phyloP scores from a whole-genome alignment of 2,113 vertebrate genomes.

The Arenaria interpres region DNA sequence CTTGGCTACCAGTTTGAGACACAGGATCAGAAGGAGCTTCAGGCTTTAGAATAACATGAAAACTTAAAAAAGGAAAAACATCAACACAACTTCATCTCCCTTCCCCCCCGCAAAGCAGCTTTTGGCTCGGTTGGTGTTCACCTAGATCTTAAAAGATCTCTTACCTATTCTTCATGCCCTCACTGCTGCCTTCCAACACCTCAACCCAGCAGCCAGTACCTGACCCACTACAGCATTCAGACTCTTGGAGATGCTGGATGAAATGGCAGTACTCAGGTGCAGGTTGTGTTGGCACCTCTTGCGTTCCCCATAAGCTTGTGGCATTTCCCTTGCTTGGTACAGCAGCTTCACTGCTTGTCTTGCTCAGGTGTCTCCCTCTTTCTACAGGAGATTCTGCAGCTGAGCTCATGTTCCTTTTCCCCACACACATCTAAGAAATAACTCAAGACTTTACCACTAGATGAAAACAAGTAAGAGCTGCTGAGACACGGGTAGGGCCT shows the following conservation, averaged over 20 bases:
- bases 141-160: not conserved
- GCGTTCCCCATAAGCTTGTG: not conserved
- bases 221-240: not conserved
- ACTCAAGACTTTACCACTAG: not conserved
- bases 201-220: not conserved
- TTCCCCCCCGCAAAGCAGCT: not conserved
- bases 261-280: not conserved
- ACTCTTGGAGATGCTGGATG: not conserved
- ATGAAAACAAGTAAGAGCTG: not conserved
- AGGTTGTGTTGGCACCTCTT: not conserved
- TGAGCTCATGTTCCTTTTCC: not conserved
- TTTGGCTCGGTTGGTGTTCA: not conserved
- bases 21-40: not conserved
- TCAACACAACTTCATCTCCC: not conserved
- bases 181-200: not conserved
- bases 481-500: not conserved
- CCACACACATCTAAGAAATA: not conserved
- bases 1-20: conserved; percentile 44
- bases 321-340: not conserved
- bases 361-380: accelerated
- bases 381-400: not conserved
- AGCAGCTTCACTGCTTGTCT: not conserved
- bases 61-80: not conserved
- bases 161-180: not conserved
- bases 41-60: conserved; percentile 22